Base-by-base conservation (phyloP, 2,888 invertebrate genomes). In the Drosophila mercatorum region DNA sequence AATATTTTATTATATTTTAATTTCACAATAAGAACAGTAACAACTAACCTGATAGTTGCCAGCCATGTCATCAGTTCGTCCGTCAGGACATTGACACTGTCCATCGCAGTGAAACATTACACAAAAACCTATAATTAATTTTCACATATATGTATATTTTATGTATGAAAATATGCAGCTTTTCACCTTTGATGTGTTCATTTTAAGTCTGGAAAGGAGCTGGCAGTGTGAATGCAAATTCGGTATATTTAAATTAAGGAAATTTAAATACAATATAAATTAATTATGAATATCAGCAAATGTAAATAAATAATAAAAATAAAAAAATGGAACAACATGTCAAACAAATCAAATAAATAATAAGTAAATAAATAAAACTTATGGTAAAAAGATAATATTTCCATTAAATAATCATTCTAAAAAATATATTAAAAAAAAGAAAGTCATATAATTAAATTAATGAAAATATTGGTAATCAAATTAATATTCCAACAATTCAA, bases 21-120 rank as follows among this genome's bases (percentile, higher is more conserved):
- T 64, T 17, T n/a, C 10, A 8, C 34, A 38, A 43, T 44, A 43
- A 53, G 12, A 49, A 57, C 34, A 44, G n/a, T 17, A 38, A 40
- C 31, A 22, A 40, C 57, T 22, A 43, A n/a, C 8, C 17, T 22
- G 38, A n/a, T 17, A 46, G 34, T 36, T 44, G 28, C 56, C 52
- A 41, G 47, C 36, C 55, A 31, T 17, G 55, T 26, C 5, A n/a
- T 38, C 36, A 36, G 72, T 12, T 26, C 55, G 58, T 60, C 60
- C 57, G 49, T 58, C 57, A 43, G 51, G 58, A 46, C 51, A 70
- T 51, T 17, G 83, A 73, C 88, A 68, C 63, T 75, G 73, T 73
- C 82, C 75, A 77, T 71, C 71, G 73, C 56, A 75, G 61, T 58
- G 47, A 52, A 80, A 61, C 57, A 58, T 40, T 40, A 38, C 5